Percentiles rank a stretch among this genome's conserved stretches.
Evolutionary conservation across 2,113 vertebrate genomes (phyloP).

Genomic region (Verasper variegatus): DNA sequence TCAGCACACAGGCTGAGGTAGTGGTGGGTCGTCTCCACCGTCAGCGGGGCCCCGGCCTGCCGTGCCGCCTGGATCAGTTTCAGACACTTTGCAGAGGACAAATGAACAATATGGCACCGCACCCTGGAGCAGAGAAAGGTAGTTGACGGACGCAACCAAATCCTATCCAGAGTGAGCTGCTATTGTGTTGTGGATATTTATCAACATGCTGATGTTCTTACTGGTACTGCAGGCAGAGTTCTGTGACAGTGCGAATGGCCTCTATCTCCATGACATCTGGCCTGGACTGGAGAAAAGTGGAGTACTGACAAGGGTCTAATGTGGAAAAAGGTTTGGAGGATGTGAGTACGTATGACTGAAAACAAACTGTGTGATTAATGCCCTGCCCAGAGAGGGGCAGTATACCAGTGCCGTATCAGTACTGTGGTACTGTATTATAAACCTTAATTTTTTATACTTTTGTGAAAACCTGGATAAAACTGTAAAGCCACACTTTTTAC

Average conservation of each 20-base stretch:
- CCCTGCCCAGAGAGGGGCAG: too few relatives aligned
- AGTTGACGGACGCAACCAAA: not conserved
- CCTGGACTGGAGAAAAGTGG: constrained; percentile 83
- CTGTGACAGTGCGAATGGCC: constrained; percentile 78
- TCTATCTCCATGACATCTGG: constrained; percentile 86
- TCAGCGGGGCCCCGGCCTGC: constrained; percentile 82
- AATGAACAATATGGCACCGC: constrained; percentile 86
- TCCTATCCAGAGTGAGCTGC: not conserved
- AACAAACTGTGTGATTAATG: not conserved
- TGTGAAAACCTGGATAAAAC: too few relatives aligned
- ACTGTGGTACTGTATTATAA: too few relatives aligned
- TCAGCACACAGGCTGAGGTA: constrained; percentile 85
- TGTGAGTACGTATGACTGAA: not conserved
- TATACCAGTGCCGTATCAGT: too few relatives aligned
- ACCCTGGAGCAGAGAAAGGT: constrained; percentile 71
- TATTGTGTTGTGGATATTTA: not conserved
- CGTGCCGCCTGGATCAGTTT: constrained; percentile 81
- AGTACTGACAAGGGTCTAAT: constrained; percentile 82
- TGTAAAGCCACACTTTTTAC: too few relatives aligned
- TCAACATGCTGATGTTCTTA: constrained; percentile 58
- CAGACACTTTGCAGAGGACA: constrained; percentile 84
- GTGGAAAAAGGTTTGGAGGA: not conserved
- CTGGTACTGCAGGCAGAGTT: constrained; percentile 86
- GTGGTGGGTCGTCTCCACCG: constrained; percentile 88
- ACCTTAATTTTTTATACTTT: too few relatives aligned